Conservation (phyloP, 2,113 vertebrate genomes). For the Carassius gibelio region DNA sequence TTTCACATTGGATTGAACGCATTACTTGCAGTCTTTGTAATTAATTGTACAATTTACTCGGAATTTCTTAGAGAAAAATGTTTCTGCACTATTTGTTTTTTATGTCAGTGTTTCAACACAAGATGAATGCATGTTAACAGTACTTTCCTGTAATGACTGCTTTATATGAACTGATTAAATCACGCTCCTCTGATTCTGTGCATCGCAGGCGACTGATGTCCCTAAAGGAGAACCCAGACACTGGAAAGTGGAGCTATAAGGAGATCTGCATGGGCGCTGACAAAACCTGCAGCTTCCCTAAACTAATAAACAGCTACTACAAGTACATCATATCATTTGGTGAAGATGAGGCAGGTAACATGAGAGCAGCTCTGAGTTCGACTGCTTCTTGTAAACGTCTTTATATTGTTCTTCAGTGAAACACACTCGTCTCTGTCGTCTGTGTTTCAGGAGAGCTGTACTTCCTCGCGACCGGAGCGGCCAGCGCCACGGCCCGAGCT, state of each 20-base stretch:
- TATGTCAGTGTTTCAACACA: background rate
- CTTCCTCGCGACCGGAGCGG: slow-evolving; percentile 75
- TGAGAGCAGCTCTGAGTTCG: slow-evolving; percentile 15
- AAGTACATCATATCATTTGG: slow-evolving; percentile 85
- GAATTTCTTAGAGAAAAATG: no score
- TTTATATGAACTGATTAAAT: background rate
- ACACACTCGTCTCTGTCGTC: background rate
- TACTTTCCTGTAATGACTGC: background rate
- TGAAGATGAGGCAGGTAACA: slow-evolving; percentile 83
- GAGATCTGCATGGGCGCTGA: slow-evolving; percentile 81
- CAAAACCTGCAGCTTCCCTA: slow-evolving; percentile 78
- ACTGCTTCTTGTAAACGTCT: background rate
- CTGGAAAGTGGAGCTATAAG: slow-evolving; percentile 76
- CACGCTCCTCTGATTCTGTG: slow-evolving; percentile 52
- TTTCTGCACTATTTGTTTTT: no score
- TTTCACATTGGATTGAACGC: no score
- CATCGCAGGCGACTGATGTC: slow-evolving; percentile 79
- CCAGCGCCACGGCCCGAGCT: slow-evolving; percentile 73
- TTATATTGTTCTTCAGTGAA: background rate
- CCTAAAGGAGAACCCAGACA: slow-evolving; percentile 71
- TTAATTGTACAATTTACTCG: no score
- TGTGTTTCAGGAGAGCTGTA: slow-evolving; percentile 77
- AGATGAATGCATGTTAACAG: background rate
- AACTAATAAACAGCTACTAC: slow-evolving; percentile 80
- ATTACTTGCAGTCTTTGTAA: no score